Evolutionary conservation across 2,888 invertebrate genomes (phyloP).

Genomic region (Drosophila putrida): DNA sequence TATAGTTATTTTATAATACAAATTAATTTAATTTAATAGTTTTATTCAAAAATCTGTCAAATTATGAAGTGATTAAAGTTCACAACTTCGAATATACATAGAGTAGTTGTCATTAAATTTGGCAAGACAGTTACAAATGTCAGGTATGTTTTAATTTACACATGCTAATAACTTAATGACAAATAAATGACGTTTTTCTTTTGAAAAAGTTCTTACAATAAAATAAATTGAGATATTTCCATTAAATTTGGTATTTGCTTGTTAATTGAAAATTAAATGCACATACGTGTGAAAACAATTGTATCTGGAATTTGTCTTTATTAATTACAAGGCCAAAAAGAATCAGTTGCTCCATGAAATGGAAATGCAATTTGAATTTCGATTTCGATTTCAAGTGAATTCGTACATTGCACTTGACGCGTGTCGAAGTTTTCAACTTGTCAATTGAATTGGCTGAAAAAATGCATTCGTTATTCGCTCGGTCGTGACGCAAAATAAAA

Average conservation of each 20-base stretch:
- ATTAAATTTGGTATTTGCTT: neutral
- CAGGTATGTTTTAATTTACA: too few species aligned
- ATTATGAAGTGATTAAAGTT: too few species aligned
- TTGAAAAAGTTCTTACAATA: too few species aligned
- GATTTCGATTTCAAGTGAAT: neutral
- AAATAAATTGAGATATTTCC: too few species aligned
- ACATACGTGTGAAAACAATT: too few species aligned
- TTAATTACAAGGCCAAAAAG: neutral
- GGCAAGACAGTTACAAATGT: too few species aligned
- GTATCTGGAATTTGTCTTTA: neutral
- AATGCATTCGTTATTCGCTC: conserved; percentile 48
- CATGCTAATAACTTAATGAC: too few species aligned
- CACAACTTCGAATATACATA: neutral
- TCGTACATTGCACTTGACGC: conserved; percentile 17
- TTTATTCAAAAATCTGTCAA: too few species aligned
- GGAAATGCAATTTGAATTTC: neutral
- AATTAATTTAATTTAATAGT: too few species aligned
- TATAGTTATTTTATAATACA: too few species aligned
- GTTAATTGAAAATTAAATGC: neutral
- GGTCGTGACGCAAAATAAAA: conserved; percentile 39
- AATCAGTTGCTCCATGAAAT: neutral
- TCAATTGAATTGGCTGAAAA: conserved; percentile 50
- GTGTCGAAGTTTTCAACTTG: conserved; percentile 38
- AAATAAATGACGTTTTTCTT: too few species aligned
- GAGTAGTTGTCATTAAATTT: neutral